Percentiles rank a stretch among this genome's conserved stretches.
phyloP scores from a whole-genome alignment of 2,797 vertebrate genomes.

The Propithecus perrieri region DNA sequence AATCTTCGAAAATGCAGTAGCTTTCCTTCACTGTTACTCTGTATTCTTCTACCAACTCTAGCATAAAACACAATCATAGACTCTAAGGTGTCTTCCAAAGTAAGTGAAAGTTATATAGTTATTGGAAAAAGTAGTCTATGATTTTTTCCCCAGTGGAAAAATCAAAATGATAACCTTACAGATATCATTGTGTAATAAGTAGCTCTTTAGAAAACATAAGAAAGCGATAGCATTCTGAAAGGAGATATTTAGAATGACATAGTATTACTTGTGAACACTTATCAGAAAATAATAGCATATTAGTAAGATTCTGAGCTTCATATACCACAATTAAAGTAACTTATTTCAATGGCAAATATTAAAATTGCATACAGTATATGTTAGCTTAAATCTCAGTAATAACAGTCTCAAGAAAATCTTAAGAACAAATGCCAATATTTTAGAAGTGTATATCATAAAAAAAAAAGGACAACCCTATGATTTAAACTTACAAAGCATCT shows the following conservation, averaged over 20 bases:
- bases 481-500: conserved; percentile 18
- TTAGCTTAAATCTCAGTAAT: conserved; percentile 52
- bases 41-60: conserved; percentile 96
- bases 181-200: conserved; percentile 8
- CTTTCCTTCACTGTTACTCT: conserved; percentile 97
- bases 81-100: conserved; percentile 22
- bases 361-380: conserved; percentile 52
- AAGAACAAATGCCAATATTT: conserved; percentile 19
- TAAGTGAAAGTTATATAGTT: neutral
- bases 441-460: neutral
- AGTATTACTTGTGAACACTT: conserved; percentile 30
- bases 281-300: conserved; percentile 44
- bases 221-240: conserved; percentile 10
- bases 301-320: conserved; percentile 44
- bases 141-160: conserved; percentile 19
- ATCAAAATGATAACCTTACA: conserved; percentile 11
- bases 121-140: neutral
- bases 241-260: neutral
- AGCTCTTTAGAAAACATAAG: neutral
- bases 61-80: conserved; percentile 68
- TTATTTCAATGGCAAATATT: conserved; percentile 56
- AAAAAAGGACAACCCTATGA: neutral
- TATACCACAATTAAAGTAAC: conserved; percentile 24
- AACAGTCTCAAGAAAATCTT: conserved; percentile 24
- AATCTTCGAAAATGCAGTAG: conserved; percentile 95